A percentile compares a stretch with the other conserved stretches of the same genome.
Evolutionary conservation across 2,113 vertebrate genomes (phyloP).

Genomic region (Megaceryle torquata): DNA sequence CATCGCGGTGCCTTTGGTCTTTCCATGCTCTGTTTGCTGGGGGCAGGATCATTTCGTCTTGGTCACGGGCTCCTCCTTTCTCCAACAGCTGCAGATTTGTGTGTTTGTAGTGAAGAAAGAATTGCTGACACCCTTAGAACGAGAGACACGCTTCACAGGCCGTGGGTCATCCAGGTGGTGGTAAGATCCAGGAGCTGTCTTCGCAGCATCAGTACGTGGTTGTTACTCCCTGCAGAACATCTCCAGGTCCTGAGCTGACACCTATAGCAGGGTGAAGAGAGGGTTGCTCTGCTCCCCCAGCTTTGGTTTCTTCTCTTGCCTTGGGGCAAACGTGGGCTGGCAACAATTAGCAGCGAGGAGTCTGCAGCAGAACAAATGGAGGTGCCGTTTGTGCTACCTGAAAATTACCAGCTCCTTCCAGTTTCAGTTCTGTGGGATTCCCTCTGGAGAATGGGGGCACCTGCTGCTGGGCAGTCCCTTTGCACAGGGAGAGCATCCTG

Average conservation of each 20-base stretch:
- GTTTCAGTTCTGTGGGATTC: neutral
- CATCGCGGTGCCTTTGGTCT: accelerated
- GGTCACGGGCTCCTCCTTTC: neutral
- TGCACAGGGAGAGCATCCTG: neutral
- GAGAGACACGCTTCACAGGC: accelerated
- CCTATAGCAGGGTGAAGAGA: neutral
- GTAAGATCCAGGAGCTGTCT: neutral
- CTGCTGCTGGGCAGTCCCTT: neutral
- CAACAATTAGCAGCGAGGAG: neutral
- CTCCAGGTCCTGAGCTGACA: accelerated
- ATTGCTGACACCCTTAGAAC: neutral
- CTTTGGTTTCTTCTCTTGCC: neutral
- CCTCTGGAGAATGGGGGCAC: accelerated
- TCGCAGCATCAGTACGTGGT: accelerated
- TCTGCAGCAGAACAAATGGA: neutral
- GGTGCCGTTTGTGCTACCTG: neutral
- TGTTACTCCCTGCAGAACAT: accelerated
- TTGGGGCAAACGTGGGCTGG: neutral
- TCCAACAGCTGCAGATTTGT: accelerated
- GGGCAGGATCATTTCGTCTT: neutral
- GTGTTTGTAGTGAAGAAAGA: neutral
- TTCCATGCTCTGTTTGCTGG: neutral
- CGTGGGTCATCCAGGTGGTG: neutral
- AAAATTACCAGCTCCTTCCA: neutral
- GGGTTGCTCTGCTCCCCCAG: accelerated